These are phyloP conservation scores for Dasypogon diadema DNA, from an alignment of 2,888 invertebrate species.

Conservation along the genomic window DNA sequence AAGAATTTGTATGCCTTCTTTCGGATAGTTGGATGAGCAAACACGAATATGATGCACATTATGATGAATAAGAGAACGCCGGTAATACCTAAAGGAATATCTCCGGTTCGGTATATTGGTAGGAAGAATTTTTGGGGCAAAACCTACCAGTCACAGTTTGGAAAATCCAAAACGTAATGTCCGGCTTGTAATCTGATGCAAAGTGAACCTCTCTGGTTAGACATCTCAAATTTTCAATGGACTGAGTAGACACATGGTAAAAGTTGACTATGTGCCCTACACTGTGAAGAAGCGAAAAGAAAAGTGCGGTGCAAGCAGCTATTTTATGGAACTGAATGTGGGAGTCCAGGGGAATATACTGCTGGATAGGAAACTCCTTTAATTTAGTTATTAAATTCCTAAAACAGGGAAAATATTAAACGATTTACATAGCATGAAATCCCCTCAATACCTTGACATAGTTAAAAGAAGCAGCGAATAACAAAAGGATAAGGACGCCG, in stretches of 20 bases:
- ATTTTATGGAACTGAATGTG: conserved; percentile 98
- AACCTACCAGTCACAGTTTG: conserved; percentile 88
- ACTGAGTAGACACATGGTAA: conserved; percentile 96
- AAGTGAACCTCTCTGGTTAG: conserved; percentile 94
- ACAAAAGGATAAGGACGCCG: conserved; percentile 94
- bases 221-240: conserved; percentile 90
- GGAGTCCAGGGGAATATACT: conserved; percentile 93
- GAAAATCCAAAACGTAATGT: conserved; percentile 95
- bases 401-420: too few species aligned
- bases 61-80: conserved; percentile 89
- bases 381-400: conserved; percentile 90
- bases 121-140: too few species aligned
- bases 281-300: conserved; percentile 92
- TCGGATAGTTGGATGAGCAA: conserved; percentile 92
- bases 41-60: conserved; percentile 96
- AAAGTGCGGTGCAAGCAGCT: conserved; percentile 92
- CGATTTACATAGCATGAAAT: background rate
- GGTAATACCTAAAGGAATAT: conserved; percentile 79
- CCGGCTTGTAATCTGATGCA: conserved; percentile 92
- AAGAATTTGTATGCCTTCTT: conserved; percentile 96
- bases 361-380: conserved; percentile 93
- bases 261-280: conserved; percentile 97
- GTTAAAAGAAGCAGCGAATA: conserved; percentile 91
- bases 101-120: too few species aligned
- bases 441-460: conserved; percentile 77